Evolutionary conservation across 2,888 invertebrate species (phyloP).

Genomic region (Athalia cordata): DNA sequence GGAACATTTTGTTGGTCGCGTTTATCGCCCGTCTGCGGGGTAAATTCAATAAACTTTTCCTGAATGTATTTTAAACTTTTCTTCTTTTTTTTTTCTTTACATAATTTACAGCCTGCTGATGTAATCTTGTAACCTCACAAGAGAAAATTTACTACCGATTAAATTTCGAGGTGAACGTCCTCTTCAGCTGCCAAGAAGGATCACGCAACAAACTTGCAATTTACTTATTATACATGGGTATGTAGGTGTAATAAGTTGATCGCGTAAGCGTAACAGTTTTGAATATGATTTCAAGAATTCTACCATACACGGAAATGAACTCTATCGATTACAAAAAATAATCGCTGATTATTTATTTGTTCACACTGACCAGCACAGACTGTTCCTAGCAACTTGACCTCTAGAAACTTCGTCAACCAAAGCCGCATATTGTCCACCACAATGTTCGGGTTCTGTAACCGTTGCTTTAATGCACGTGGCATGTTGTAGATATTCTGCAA

Average conservation of each 20-base stretch:
- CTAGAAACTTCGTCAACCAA: conserved; percentile 77
- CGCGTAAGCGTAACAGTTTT: too few relatives aligned
- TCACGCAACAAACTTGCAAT: conserved; percentile 38
- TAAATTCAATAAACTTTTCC: neutral
- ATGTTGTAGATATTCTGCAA: conserved; percentile 77
- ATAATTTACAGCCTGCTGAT: too few relatives aligned
- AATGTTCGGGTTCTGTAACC: conserved; percentile 76
- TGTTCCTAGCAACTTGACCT: conserved; percentile 75
- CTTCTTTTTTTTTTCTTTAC: neutral
- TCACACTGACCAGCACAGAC: conserved; percentile 77
- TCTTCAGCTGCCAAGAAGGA: conserved; percentile 17
- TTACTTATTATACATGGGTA: neutral
- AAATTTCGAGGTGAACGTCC: conserved; percentile 36
- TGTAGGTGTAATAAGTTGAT: neutral
- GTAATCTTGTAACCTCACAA: neutral
- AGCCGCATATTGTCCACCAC: conserved; percentile 76
- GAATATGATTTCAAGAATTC: too few relatives aligned
- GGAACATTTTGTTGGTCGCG: too few relatives aligned
- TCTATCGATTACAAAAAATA: too few relatives aligned
- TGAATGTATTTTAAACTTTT: conserved; percentile 3
- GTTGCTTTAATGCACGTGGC: conserved; percentile 79
- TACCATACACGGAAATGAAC: too few relatives aligned
- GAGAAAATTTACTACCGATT: conserved; percentile 28
- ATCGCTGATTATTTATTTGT: neutral
- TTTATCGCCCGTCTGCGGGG: neutral